Conservation (phyloP, 2,888 invertebrate genomes). For the Apamea sordens region DNA sequence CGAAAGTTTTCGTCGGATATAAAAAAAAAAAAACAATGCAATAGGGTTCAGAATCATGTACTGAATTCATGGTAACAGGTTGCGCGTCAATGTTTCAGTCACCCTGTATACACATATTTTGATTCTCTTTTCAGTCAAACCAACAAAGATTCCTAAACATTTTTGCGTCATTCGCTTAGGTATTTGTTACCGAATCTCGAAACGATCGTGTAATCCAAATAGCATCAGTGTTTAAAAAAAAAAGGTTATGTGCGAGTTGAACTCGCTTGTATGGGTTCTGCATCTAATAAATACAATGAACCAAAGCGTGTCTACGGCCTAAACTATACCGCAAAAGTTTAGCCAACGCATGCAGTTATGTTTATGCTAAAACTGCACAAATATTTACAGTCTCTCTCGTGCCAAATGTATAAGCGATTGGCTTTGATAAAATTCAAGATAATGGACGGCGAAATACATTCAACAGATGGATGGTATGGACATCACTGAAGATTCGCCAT, state of each 20-base stretch:
- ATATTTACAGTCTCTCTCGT: not conserved
- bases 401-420: constrained; percentile 6
- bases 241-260: not conserved
- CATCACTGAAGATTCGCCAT: not conserved
- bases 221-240: constrained; percentile 40
- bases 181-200: constrained; percentile 3
- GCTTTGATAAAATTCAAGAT: not conserved
- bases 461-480: not conserved
- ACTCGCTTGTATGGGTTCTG: not conserved
- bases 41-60: too few relatives aligned
- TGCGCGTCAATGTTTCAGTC: too few relatives aligned
- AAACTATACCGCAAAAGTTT: not conserved
- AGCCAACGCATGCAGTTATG: not conserved
- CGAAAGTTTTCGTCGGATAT: too few relatives aligned
- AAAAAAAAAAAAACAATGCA: too few relatives aligned
- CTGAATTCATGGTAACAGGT: too few relatives aligned
- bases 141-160: not conserved
- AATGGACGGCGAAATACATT: not conserved
- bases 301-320: not conserved
- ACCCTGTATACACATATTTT: not conserved
- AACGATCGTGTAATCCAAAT: constrained; percentile 27
- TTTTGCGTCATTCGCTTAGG: constrained; percentile 12
- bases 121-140: not conserved
- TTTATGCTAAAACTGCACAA: not conserved
- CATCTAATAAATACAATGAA: not conserved